Evolutionary conservation across 2,113 vertebrate genomes (phyloP).

Genomic region (Xiphorhynchus elegans): DNA sequence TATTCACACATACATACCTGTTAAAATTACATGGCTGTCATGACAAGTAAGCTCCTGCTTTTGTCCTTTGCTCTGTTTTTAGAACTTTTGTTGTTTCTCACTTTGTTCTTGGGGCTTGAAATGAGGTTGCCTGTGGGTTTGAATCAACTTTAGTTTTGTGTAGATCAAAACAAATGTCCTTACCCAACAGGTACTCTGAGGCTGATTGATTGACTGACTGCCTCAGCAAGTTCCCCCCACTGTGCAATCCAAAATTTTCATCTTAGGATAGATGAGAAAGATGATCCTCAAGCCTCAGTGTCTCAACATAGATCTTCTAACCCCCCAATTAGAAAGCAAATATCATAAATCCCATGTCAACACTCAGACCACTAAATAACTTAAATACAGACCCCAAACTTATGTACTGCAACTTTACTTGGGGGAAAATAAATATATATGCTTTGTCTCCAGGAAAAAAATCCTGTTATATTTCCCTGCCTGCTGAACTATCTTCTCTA

Average conservation of each 20-base stretch:
- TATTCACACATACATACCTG: not conserved
- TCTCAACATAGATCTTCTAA: not conserved
- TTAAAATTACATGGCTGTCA: not conserved
- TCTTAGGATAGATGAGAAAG: not conserved
- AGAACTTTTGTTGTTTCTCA: not conserved
- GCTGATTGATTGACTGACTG: not conserved
- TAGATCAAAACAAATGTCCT: not conserved
- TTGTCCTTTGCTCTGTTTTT: not conserved
- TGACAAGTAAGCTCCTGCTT: not conserved
- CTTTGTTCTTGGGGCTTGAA: not conserved
- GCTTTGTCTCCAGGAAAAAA: not conserved
- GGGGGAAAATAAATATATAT: not conserved
- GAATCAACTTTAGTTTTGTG: not conserved
- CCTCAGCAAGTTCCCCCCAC: not conserved
- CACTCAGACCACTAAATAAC: not conserved
- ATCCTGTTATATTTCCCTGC: rapidly evolving
- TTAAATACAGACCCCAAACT: not conserved
- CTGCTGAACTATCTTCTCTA: not conserved
- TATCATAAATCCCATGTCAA: not conserved
- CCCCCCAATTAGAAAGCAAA: not conserved
- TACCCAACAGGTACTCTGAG: not conserved
- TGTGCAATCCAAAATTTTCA: not conserved
- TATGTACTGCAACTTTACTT: not conserved
- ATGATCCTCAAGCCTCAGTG: not conserved
- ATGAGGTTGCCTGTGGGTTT: not conserved